Evolutionary conservation across 2,113 vertebrate species (phyloP), one percentile per base, ranked within the genome.

Genomic region (Dipodomys spectabilis): DNA sequence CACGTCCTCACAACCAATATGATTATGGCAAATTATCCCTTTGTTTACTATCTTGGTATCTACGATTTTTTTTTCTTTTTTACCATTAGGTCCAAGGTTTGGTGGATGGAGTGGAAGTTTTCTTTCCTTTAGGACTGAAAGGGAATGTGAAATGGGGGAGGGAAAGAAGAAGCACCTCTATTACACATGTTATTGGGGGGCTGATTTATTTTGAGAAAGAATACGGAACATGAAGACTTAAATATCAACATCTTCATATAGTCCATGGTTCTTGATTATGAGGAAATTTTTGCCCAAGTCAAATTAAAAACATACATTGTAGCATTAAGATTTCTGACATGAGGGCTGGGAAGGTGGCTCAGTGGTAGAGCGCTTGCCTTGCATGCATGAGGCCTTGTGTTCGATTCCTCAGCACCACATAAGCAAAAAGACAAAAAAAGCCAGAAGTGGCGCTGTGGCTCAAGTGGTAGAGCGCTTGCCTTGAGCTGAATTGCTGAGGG

Each of bases 141-240:
- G 28, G 69, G 19, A 1, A 65, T 83, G 30, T 75, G 16, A 80
- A 81, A 88, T 49, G 49, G 9, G 49, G 12, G 49, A 49, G 49
- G 12, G 35, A 10, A 44, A 80, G 49, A 73, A 57, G 32, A n/a
- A 67, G 5, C 7, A 32, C 25, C 12, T 49, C 53, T 11, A 30
- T 83, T 22, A 39, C 22, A 44, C 22, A 23, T 22, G 2, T 85
- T 74, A 23, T 64, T 77, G 28, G 10, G 20, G 84, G 49, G 49
- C 49, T 49, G n/a, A 90, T n/a, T 23, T 22, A 60, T 88, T 68
- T 90, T 78, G 30, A 30, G 28, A 90, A 94, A 88, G 27, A 44
- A 39, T 79, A 8, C 65, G 49, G n/a, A 86, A 49, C 81, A 27
- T 49, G 49, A 95, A 88, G 25, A 75, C n/a, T 11, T 45, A 27